Evolutionary conservation across 2,797 vertebrate species (phyloP).

Genomic region (Sebastes variabilis): DNA sequence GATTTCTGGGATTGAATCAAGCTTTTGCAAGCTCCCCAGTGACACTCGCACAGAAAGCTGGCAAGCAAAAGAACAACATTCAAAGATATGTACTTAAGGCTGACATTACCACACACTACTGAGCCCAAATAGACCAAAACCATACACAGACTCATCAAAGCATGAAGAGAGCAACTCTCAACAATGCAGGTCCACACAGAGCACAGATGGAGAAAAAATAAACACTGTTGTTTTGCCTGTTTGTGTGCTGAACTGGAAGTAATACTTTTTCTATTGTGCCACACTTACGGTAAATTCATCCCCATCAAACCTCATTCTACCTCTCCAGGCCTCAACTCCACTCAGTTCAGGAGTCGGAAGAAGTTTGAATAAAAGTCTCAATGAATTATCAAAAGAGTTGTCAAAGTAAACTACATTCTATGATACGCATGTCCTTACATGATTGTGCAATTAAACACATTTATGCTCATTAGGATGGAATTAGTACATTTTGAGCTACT

Average conservation of each 20-base stretch:
- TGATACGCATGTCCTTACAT: not conserved
- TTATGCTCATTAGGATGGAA: not conserved
- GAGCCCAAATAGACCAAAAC: not conserved
- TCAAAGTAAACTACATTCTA: not conserved
- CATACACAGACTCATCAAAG: not conserved
- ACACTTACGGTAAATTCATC: not conserved
- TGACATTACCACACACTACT: not conserved
- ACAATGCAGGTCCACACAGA: not conserved
- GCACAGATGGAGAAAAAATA: not conserved
- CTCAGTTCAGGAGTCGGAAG: not conserved
- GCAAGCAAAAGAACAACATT: not conserved
- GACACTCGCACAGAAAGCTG: not conserved
- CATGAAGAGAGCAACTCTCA: not conserved
- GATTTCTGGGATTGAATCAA: constrained; percentile 3
- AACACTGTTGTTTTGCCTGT: not conserved
- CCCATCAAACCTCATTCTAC: not conserved
- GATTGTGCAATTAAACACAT: not conserved
- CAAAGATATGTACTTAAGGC: not conserved
- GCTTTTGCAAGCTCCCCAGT: not conserved
- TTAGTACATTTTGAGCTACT: not conserved
- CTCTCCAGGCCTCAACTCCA: not conserved
- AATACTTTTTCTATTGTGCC: not conserved
- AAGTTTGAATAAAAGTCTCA: not conserved
- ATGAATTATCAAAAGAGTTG: not conserved
- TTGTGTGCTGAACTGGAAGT: not conserved